Evolutionary conservation across 2,797 vertebrate species (phyloP).

Genomic region (Eospalax fontanierii): DNA sequence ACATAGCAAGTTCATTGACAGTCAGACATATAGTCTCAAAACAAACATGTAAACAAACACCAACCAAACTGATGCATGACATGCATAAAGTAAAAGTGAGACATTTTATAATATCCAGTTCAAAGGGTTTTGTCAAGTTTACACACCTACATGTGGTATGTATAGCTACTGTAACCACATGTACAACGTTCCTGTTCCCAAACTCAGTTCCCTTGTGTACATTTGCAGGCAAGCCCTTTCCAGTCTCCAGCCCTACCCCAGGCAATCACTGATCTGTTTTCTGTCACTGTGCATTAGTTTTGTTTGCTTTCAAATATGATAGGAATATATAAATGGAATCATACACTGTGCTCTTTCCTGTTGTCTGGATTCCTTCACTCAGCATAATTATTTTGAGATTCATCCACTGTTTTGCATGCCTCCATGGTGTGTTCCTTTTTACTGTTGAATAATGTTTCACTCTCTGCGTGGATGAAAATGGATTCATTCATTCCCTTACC

Average conservation of each 20-base stretch:
- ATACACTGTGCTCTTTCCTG: background rate
- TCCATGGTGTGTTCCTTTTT: background rate
- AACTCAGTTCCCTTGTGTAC: background rate
- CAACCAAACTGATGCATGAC: background rate
- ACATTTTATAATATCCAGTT: slow-evolving; percentile 13
- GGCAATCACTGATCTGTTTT: slow-evolving; percentile 36
- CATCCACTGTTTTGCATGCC: background rate
- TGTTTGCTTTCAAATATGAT: slow-evolving; percentile 24
- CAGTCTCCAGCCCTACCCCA: background rate
- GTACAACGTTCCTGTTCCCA: background rate
- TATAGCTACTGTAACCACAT: slow-evolving; percentile 6
- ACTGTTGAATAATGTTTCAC: slow-evolving; percentile 29
- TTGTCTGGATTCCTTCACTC: slow-evolving; percentile 58
- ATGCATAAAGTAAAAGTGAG: slow-evolving; percentile 24
- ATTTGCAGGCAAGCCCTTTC: background rate
- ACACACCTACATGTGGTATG: background rate
- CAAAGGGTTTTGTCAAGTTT: slow-evolving; percentile 42
- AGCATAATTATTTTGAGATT: slow-evolving; percentile 63
- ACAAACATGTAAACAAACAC: background rate
- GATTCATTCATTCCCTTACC: background rate
- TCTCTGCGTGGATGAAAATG: slow-evolving; percentile 17
- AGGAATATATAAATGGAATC: slow-evolving; percentile 46
- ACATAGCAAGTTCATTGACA: background rate
- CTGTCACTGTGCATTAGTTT: slow-evolving; percentile 49
- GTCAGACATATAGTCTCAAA: background rate